Evolutionary conservation across 2,888 invertebrate genomes (phyloP), one percentile per base, ranked within the genome.

Genomic region (Perithous albicinctus): DNA sequence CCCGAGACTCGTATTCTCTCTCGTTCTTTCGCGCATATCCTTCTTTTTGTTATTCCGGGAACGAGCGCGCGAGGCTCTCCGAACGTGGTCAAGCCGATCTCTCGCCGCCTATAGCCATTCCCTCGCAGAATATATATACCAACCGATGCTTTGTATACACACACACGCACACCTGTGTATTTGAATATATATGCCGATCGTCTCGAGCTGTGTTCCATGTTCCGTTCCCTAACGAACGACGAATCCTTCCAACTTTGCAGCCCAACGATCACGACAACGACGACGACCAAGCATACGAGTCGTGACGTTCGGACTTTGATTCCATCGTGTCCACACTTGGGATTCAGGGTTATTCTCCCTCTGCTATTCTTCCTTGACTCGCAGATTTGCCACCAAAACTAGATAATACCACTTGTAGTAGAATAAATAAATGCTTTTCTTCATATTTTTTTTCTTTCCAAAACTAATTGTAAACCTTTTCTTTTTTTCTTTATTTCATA

Each of bases 1-100:
- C 76, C 73, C 79, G 29, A 81, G 77, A 56, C 76, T 67, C 80
- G 67, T 51, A 51, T 72, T 72, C 64, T 66, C 43, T 51, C 26
- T 35, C 59, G 20, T 63, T 64, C 70, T 64, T 63, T 70, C 54
- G 70, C 63, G 18, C 20, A 20, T 59, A 32, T 74, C 51, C 66
- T 78, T 80, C 77, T 76, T 79, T 84, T 84, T 80, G 79, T 78
- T 84, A 84, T 87, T 86, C 87, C 76, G 38, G 85, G 86, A 87
- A 86, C 23, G 80, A 76, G 77, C 23, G 18, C 6, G 76, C 23
- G 56, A 64, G 35, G 63, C 79, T 75, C 78, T 74, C 78, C 18
- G 81, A 70, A 67, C 80, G 80, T 77, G 80, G 77, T 77, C 80
- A 69, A 81, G 77, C 61, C 77, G 80, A 80, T 80, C 76, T 77